These are phyloP conservation scores for Peromyscus leucopus DNA, from an alignment of 2,113 vertebrate genomes.

Conservation along the genomic window DNA sequence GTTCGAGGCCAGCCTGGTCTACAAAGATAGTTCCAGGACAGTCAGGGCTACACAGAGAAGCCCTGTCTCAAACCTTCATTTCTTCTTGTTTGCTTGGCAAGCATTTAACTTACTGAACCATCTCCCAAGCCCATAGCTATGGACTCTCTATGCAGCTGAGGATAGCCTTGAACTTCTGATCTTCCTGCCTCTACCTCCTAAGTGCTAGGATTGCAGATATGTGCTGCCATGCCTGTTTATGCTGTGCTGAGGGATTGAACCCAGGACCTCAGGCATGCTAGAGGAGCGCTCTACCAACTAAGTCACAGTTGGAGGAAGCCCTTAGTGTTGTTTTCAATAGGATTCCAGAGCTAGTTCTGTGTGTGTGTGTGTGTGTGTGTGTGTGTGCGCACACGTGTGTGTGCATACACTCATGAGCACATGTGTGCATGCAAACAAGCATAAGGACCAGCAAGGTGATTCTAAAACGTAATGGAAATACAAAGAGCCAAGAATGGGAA, in stretches of 20 bases:
- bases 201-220: not conserved
- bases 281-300: not conserved
- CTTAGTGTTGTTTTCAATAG: not conserved
- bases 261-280: not conserved
- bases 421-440: not conserved
- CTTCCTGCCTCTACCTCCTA: not conserved
- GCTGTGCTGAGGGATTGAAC: not conserved
- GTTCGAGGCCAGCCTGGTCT: no score
- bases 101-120: not conserved
- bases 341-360: not conserved
- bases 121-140: not conserved
- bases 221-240: not conserved
- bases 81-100: not conserved
- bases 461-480: not conserved
- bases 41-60: no score
- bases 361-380: fast-evolving
- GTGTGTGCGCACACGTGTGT: fast-evolving
- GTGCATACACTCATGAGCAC: not conserved
- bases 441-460: not conserved
- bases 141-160: not conserved
- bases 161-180: not conserved
- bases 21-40: no score
- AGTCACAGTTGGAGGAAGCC: not conserved
- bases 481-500: not conserved
- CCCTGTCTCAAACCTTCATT: no score